Conservation (phyloP, 1,140 invertebrate species). For the Cylas formicarius region DNA sequence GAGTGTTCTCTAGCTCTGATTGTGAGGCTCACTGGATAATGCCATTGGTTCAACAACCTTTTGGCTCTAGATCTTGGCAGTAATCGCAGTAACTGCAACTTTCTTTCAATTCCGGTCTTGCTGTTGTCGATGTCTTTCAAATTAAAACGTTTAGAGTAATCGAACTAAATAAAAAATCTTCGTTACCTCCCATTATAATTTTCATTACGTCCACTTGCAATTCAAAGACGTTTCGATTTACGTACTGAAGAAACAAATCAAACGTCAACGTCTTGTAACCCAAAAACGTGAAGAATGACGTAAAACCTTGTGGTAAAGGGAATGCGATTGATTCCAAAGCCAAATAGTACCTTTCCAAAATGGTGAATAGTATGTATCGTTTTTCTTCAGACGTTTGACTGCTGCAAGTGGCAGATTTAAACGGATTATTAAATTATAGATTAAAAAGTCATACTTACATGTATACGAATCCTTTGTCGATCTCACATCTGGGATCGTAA, state of each 20-base stretch:
- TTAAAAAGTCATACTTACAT: conserved; percentile 51
- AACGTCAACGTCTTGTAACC: conserved; percentile 69
- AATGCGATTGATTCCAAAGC: conserved; percentile 72
- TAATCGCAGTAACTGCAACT: conserved; percentile 64
- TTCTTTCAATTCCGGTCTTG: conserved; percentile 54
- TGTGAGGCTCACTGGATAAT: conserved; percentile 68
- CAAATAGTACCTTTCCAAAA: conserved; percentile 68
- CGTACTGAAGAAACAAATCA: conserved; percentile 70
- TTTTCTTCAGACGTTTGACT: conserved; percentile 62
- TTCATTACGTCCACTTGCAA: conserved; percentile 81
- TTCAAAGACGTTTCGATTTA: conserved; percentile 72
- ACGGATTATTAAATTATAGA: neutral
- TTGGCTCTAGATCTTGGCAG: conserved; percentile 68
- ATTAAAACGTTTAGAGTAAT: no score
- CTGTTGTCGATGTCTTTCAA: conserved; percentile 61
- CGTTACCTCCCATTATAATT: conserved; percentile 66
- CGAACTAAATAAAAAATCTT: conserved; percentile 8
- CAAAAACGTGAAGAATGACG: conserved; percentile 78
- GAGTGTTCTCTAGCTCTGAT: conserved; percentile 72
- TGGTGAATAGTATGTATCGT: conserved; percentile 61
- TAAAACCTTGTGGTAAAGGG: conserved; percentile 76
- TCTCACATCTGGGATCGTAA: conserved; percentile 56
- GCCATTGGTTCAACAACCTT: conserved; percentile 68
- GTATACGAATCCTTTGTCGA: conserved; percentile 66
- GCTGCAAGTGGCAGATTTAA: conserved; percentile 53